These are phyloP conservation scores for Sesamia nonagrioides DNA, from an alignment of 1,140 invertebrate species.

Conservation along the genomic window DNA sequence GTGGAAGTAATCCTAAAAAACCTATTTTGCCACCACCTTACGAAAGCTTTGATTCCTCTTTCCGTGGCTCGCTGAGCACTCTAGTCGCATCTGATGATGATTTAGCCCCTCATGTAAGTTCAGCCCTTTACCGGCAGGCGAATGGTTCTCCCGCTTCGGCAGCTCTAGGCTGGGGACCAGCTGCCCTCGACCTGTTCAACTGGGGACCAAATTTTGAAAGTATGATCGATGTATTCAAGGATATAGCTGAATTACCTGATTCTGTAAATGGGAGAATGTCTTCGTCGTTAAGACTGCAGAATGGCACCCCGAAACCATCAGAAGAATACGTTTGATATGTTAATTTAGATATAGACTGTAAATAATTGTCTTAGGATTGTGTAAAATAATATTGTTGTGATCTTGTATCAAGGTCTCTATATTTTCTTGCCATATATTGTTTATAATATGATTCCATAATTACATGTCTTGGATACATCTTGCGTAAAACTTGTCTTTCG, in stretches of 20 bases:
- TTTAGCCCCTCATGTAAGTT: slow-evolving; percentile 91
- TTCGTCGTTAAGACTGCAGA: slow-evolving; percentile 90
- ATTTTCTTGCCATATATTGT: slow-evolving; percentile 86
- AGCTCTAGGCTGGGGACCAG: slow-evolving; percentile 95
- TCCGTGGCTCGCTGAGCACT: slow-evolving; percentile 96
- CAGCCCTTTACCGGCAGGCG: slow-evolving; percentile 91
- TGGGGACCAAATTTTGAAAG: slow-evolving; percentile 99
- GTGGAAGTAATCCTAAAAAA: slow-evolving; percentile 88
- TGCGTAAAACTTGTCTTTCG: not conserved
- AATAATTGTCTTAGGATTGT: slow-evolving; percentile 68
- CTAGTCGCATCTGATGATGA: slow-evolving; percentile 97
- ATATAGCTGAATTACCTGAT: slow-evolving; percentile 97
- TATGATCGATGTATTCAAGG: slow-evolving; percentile 97
- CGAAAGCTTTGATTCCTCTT: slow-evolving; percentile 97
- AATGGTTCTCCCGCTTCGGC: slow-evolving; percentile 92
- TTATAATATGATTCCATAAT: slow-evolving; percentile 46
- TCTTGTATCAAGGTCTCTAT: slow-evolving; percentile 87
- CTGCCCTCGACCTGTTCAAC: slow-evolving; percentile 91
- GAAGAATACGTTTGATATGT: slow-evolving; percentile 92
- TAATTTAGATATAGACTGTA: slow-evolving; percentile 62
- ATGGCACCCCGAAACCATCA: slow-evolving; percentile 91
- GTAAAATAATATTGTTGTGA: slow-evolving; percentile 81
- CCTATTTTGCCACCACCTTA: slow-evolving; percentile 92
- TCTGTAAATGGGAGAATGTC: slow-evolving; percentile 90
- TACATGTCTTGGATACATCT: slow-evolving; percentile 43